phyloP scores from a whole-genome alignment of 2,888 invertebrate species.

The Acanthoscelides obtectus region DNA sequence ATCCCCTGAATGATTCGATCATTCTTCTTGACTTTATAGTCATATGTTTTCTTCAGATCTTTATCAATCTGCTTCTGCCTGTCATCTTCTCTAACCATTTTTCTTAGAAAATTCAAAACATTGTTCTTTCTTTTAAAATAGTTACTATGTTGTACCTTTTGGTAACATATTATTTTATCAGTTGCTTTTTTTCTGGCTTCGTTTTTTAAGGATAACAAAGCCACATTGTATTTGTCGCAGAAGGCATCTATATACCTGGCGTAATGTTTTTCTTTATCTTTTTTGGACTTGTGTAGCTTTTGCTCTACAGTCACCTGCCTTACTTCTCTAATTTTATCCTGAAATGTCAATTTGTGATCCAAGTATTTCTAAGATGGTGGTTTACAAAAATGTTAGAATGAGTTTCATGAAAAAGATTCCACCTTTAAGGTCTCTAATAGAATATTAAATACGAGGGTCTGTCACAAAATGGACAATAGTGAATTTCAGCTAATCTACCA shows the following conservation, averaged over 20 bases:
- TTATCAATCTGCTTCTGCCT: conserved; percentile 11
- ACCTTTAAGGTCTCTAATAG: no score
- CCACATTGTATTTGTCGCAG: conserved; percentile 15
- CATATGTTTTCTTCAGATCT: conserved; percentile 10
- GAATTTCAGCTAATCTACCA: no score
- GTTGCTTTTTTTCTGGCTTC: conserved; percentile 10
- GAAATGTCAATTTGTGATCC: conserved; percentile 4
- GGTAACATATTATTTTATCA: conserved; percentile 17
- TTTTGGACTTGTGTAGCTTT: background rate
- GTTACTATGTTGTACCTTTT: conserved; percentile 9
- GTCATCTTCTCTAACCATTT: conserved; percentile 17
- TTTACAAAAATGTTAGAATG: background rate
- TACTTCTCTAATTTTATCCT: conserved; percentile 25
- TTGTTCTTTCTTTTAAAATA: conserved; percentile 14
- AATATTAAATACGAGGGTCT: no score
- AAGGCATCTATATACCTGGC: conserved; percentile 6
- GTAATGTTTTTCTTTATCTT: background rate
- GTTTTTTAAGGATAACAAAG: conserved; percentile 11
- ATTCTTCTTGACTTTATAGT: conserved; percentile 13
- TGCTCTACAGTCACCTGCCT: conserved; percentile 15
- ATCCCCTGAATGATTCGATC: conserved; percentile 20
- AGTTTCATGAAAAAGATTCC: no score
- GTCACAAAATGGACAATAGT: no score
- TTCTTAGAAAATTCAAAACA: conserved; percentile 18
- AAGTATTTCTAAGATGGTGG: background rate